Evolutionary conservation across 2,113 vertebrate species (phyloP), one percentile per base, ranked within the genome.

Genomic region (Xyliphius kryptos): DNA sequence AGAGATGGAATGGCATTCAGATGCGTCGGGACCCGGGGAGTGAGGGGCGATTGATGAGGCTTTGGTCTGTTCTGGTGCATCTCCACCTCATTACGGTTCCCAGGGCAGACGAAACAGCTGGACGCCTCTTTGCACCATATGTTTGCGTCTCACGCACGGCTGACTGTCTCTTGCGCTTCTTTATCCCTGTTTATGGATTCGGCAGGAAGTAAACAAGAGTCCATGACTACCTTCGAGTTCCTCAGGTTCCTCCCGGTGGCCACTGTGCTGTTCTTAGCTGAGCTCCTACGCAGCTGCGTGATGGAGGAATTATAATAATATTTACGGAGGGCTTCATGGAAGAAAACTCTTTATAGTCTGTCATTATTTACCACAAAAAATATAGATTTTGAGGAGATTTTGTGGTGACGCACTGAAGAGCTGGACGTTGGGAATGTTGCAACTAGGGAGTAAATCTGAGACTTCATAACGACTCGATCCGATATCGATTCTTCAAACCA

Each of bases 41-140:
- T 79, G 81, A 75, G 73, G 79, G 74, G 79, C 78, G 80, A 83
- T 81, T 82, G 86, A 86, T 82, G 81, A 85, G 76, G 77, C 79
- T 78, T 73, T 73, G 78, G 71, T 75, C 76, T 61, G 80, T 80
- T 83, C 79, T 67, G 22, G 67, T 74, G 77, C 77, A 80, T 61
- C 80, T 79, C 76, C 76, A 73, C 67, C 81, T 87, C 83, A 86
- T 87, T 87, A 87, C 79, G 49, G 77, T 73, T 65, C 75, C 75
- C 74, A 50, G 68, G 79, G 81, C 80, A 67, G 76, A 80, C 74
- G 74, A 72, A 85, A 84, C 85, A 86, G 86, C 83, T 87, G 87
- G 81, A 87, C 5, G 15, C 70, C 48, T 68, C 78, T 71, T 69
- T 60, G 66, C 57, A 11, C 70, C 73, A 75, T 75, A 70, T 79